These are phyloP conservation scores for Nothobranchius kuhntae DNA, from an alignment of 2,113 vertebrate species.

Conservation along the genomic window DNA sequence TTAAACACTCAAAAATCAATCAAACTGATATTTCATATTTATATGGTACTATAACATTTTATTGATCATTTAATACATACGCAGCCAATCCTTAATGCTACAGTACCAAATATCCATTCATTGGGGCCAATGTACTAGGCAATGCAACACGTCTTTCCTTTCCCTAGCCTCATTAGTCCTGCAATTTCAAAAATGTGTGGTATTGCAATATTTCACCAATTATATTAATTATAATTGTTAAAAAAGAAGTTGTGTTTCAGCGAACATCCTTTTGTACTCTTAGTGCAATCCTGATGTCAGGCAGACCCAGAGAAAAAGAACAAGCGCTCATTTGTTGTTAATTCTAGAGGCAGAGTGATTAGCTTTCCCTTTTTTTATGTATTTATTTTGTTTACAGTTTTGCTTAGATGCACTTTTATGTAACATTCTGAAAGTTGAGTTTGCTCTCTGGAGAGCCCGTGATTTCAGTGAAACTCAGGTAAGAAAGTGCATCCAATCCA, in stretches of 20 bases:
- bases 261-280: slow-evolving; percentile 56
- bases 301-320: slow-evolving; percentile 28
- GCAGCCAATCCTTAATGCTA: no score
- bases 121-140: no score
- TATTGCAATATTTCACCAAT: no score
- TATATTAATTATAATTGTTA: slow-evolving; percentile 5
- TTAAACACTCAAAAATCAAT: no score
- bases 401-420: slow-evolving; percentile 17
- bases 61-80: no score
- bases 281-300: slow-evolving; percentile 57
- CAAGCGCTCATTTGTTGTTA: slow-evolving; percentile 17
- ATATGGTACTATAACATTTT: no score
- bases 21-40: no score
- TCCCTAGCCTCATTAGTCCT: no score
- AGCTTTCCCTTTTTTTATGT: slow-evolving; percentile 8
- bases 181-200: no score
- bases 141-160: no score
- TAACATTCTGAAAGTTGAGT: slow-evolving; percentile 36
- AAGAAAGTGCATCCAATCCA: not conserved
- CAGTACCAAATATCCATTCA: no score
- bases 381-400: no score
- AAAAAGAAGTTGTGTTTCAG: slow-evolving; percentile 56
- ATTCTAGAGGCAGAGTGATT: slow-evolving; percentile 35
- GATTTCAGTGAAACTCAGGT: slow-evolving; percentile 33
- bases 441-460: not conserved